Conservation (phyloP, 2,797 vertebrate genomes). For the Diceros bicornis region DNA sequence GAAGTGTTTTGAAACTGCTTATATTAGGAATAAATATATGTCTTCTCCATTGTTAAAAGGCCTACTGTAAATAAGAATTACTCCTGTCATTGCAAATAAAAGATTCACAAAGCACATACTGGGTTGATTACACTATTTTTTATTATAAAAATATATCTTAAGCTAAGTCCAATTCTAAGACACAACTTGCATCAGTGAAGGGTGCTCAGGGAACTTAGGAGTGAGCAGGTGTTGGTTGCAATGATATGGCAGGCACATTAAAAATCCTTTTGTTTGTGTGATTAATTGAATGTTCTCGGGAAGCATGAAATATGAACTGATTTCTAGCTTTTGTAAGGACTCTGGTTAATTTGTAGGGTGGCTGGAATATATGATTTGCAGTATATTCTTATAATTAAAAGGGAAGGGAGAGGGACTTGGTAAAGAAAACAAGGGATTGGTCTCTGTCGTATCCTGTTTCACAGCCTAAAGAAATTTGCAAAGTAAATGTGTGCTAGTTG, state of each 20-base stretch:
- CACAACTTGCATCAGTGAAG: neutral
- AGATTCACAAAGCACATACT: slow-evolving; percentile 9
- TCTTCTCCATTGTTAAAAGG: slow-evolving; percentile 65
- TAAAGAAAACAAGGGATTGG: neutral
- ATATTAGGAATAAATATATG: slow-evolving; percentile 57
- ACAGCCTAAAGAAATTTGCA: slow-evolving; percentile 12
- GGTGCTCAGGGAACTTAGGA: slow-evolving; percentile 6
- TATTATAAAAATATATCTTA: slow-evolving; percentile 65
- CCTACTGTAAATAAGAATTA: slow-evolving; percentile 74
- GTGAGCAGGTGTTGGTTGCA: slow-evolving; percentile 64
- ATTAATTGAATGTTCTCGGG: slow-evolving; percentile 70
- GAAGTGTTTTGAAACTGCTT: slow-evolving; percentile 65
- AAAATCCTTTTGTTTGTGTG: slow-evolving; percentile 79
- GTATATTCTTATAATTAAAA: slow-evolving; percentile 47
- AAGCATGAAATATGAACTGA: slow-evolving; percentile 71
- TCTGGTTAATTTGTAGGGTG: slow-evolving; percentile 57
- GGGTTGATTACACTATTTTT: slow-evolving; percentile 67
- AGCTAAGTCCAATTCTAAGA: slow-evolving; percentile 72
- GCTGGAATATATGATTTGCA: slow-evolving; percentile 67
- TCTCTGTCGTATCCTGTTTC: neutral
- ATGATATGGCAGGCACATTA: slow-evolving; percentile 25
- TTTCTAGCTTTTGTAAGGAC: slow-evolving; percentile 72
- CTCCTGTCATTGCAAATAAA: slow-evolving; percentile 61
- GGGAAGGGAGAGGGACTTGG: neutral
- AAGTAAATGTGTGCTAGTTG: neutral